Base-by-base conservation (phyloP, 2,113 vertebrate genomes). In the Gallinago media region DNA sequence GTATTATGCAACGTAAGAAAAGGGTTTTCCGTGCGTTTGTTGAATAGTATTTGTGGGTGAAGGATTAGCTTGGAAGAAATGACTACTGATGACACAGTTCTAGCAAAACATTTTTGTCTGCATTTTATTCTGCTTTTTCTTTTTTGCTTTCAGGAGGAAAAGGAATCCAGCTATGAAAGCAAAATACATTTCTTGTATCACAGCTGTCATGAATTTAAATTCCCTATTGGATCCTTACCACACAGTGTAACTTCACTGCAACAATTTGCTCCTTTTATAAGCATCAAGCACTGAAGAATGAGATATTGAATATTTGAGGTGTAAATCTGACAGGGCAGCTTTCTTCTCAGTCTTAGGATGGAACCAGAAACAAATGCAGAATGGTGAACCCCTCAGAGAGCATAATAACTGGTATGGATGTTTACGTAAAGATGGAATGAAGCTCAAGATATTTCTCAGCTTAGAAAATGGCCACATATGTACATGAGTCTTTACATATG, bases 201-300 rank as follows among this genome's bases (percentile, higher is more conserved):
- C 71, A 91, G 63, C 58, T 93, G 50, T 80, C 75, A 83, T 59
- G 62, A 92, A 83, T 94, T 89, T 83, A 90, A 94, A 93, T 88
- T 92, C 63, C 36, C 21, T 59, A 36, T 83, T 85, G 85, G 42
- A 88, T 88, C 32, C 38, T 88, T 76, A 93, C 25, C 27, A 77
- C 34, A 62, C 26, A 55, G 13, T 25, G 17, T 77, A 42, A 81
- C 80, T 96, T 88, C 40, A 72, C 47, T 65, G 55, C 56, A 89
- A 68, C 9, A 20, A 74, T 92, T 91, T 84, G 5, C 29, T 91
- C 56, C 70, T 82, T 84, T 94, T 74, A 63, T 63, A 86, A 80
- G 71, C 88, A 80, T 27, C n/a, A 81, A 83, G n/a, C 3, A 1
- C n/a, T 32, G 42, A 91, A 74, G 50, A 74, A 87, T 25, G 88